Evolutionary conservation across 2,888 invertebrate genomes (phyloP).

Genomic region (Pseudococcus jackbeardsleyi): DNA sequence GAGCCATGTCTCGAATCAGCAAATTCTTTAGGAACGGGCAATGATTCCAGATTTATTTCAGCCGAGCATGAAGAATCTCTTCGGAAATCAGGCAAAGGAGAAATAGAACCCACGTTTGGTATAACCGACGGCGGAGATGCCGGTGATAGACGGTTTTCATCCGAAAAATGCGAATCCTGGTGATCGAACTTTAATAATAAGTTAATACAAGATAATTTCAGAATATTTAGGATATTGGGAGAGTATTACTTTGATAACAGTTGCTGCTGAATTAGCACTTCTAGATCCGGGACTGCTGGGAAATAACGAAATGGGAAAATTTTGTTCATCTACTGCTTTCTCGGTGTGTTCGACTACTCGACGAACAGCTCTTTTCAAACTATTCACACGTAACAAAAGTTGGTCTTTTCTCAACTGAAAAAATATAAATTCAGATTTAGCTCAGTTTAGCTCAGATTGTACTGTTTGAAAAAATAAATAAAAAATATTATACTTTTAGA

Average conservation of each 20-base stretch:
- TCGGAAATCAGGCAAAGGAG: conserved; percentile 77
- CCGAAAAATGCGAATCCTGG: neutral
- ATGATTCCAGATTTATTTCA: conserved; percentile 70
- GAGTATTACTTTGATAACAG: conserved; percentile 18
- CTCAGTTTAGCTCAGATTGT: neutral
- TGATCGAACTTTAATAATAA: neutral
- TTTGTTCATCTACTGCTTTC: conserved; percentile 75
- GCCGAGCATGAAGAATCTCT: conserved; percentile 70
- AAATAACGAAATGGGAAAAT: conserved; percentile 43
- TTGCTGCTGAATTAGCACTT: conserved; percentile 46
- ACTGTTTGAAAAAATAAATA: neutral
- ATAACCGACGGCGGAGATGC: conserved; percentile 65
- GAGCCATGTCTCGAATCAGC: conserved; percentile 74
- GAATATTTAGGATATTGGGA: no score
- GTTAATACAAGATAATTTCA: neutral
- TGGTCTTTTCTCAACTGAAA: conserved; percentile 70
- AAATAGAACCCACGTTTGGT: conserved; percentile 75
- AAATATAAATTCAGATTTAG: neutral
- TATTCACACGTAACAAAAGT: conserved; percentile 79
- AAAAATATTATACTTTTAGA: conserved; percentile 57
- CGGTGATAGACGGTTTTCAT: conserved; percentile 48
- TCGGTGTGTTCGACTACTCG: conserved; percentile 86
- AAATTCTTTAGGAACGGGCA: conserved; percentile 86
- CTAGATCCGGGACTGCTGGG: conserved; percentile 57
- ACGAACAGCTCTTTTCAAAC: conserved; percentile 85